Conservation (phyloP, 2,888 invertebrate genomes). For the Amphipyra berbera region DNA sequence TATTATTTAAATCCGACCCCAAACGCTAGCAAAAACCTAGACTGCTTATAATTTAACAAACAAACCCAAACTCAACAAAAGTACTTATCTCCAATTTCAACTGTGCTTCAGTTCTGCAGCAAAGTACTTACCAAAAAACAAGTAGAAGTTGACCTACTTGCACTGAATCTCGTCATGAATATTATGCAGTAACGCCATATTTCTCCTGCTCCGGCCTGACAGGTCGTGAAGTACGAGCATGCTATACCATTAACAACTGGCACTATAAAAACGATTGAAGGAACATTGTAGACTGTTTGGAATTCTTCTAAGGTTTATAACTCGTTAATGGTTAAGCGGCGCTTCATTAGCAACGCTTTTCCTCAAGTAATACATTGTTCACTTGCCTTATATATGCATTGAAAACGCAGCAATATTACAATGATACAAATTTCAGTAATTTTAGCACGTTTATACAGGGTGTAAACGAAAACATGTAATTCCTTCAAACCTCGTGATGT, state of each 20-base stretch:
- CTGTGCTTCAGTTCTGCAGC: slow-evolving; percentile 24
- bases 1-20: neutral
- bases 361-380: no score
- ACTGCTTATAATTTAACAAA: slow-evolving; percentile 6
- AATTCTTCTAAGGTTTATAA: neutral
- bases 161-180: slow-evolving; percentile 33
- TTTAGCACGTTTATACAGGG: no score
- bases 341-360: no score
- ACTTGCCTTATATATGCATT: no score
- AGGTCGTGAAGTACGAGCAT: slow-evolving; percentile 28
- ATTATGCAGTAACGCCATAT: slow-evolving; percentile 20
- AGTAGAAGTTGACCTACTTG: slow-evolving; percentile 30
- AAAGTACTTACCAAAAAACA: slow-evolving; percentile 26
- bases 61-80: slow-evolving; percentile 25
- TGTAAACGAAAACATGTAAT: no score
- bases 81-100: slow-evolving; percentile 32
- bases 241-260: slow-evolving; percentile 8
- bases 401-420: no score
- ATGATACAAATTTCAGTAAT: no score
- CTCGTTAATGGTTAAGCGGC: no score
- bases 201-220: slow-evolving; percentile 14
- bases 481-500: no score
- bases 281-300: slow-evolving; percentile 9
- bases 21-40: neutral
- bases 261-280: slow-evolving; percentile 19